A percentile compares a stretch with the other conserved stretches of the same genome.
These are phyloP conservation scores for Malurus splendens DNA, from an alignment of 2,797 vertebrate species.

Conservation along the genomic window DNA sequence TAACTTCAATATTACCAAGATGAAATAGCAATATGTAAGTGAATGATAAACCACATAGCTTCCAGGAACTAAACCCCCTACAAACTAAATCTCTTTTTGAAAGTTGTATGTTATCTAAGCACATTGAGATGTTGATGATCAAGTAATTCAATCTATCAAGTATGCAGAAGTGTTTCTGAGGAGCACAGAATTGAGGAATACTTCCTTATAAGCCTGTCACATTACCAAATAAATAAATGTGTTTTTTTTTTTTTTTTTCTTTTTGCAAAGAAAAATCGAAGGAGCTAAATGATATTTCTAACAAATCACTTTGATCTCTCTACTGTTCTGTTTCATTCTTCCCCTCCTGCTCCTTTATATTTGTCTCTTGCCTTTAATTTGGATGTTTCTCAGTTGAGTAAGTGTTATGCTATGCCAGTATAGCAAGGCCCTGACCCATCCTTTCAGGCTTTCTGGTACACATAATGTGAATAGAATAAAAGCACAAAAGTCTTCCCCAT, in stretches of 20 bases:
- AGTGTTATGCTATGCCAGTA: neutral
- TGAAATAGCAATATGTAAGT: slow-evolving; percentile 19
- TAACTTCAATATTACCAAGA: slow-evolving; percentile 29
- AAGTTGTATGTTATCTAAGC: neutral
- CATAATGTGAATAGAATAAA: neutral
- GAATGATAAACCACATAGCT: neutral
- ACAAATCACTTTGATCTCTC: neutral
- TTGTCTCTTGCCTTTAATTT: neutral
- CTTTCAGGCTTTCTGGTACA: neutral
- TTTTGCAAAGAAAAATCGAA: neutral
- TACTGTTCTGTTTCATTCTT: neutral
- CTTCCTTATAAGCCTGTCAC: neutral
- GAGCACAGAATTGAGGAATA: neutral
- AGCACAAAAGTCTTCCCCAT: neutral
- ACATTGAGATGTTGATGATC: neutral
- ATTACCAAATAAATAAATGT: neutral
- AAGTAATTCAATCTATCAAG: neutral
- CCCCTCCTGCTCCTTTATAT: neutral
- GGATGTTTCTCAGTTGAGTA: neutral
- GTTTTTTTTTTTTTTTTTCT: neutral
- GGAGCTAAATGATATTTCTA: neutral
- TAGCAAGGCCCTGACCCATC: neutral
- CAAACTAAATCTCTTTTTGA: neutral
- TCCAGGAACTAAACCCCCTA: slow-evolving; percentile 5
- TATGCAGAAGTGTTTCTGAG: neutral